phyloP scores from a whole-genome alignment of 92 coral and sea anemone genomes.

The Porites rus region DNA sequence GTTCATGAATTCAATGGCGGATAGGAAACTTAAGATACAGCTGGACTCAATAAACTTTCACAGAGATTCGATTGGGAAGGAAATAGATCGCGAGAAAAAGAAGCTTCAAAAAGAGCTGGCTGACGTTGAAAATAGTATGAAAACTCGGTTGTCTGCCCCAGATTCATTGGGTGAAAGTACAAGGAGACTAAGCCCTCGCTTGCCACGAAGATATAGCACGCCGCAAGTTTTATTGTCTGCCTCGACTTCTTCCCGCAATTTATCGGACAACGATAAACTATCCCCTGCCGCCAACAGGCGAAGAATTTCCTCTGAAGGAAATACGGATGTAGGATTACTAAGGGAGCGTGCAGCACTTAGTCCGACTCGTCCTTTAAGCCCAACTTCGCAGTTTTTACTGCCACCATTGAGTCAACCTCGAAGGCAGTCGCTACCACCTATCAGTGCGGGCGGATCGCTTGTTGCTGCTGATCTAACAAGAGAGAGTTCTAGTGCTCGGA shows the following conservation, averaged over 20 bases:
- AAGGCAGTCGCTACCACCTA: slow-evolving; percentile 86
- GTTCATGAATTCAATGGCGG: slow-evolving; percentile 85
- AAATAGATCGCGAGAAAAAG: slow-evolving; percentile 81
- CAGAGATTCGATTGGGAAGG: slow-evolving; percentile 78
- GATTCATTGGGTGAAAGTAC: slow-evolving; percentile 53
- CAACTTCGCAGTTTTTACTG: slow-evolving; percentile 67
- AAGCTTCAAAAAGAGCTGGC: slow-evolving; percentile 76
- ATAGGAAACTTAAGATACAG: slow-evolving; percentile 81
- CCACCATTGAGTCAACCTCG: slow-evolving; percentile 88
- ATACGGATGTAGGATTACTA: slow-evolving; percentile 24
- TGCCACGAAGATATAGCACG: slow-evolving; percentile 82
- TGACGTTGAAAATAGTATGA: slow-evolving; percentile 71
- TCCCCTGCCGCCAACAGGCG: slow-evolving; percentile 63
- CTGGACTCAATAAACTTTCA: slow-evolving; percentile 72
- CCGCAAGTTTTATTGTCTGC: slow-evolving; percentile 71
- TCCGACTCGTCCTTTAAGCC: slow-evolving; percentile 60
- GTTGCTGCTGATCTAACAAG: slow-evolving; percentile 47
- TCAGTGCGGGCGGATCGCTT: slow-evolving; percentile 73
- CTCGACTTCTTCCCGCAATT: slow-evolving; percentile 52
- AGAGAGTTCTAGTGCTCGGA: slow-evolving; percentile 30
- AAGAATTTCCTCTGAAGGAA: slow-evolving; percentile 66
- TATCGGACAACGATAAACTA: slow-evolving; percentile 52
- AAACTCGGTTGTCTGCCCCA: slow-evolving; percentile 55
- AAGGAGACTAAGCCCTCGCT: slow-evolving; percentile 76
- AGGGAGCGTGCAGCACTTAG: slow-evolving; percentile 20